Conservation (phyloP, 2,888 invertebrate genomes). For the Willowsia nigromaculata region DNA sequence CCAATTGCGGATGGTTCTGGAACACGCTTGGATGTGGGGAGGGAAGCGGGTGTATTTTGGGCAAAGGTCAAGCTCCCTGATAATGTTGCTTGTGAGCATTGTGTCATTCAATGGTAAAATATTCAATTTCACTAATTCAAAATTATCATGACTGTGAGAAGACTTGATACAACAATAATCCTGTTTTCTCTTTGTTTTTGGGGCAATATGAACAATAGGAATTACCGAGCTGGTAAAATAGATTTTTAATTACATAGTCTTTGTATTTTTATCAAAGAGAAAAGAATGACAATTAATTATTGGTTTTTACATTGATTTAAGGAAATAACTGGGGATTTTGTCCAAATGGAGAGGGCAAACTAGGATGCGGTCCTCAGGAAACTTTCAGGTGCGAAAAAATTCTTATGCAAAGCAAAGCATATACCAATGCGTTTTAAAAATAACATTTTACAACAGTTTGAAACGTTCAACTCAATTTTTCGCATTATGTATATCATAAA, state of each 20-base stretch:
- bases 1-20: constrained; percentile 79
- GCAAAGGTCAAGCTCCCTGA: constrained; percentile 75
- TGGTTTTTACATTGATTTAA: neutral
- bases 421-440: no score
- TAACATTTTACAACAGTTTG: no score
- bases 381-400: constrained; percentile 58
- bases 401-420: no score
- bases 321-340: constrained; percentile 64
- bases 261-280: neutral
- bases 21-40: constrained; percentile 79
- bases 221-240: constrained; percentile 56
- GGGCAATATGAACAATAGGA: constrained; percentile 42
- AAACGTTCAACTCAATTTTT: no score
- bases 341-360: constrained; percentile 14
- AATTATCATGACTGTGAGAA: neutral
- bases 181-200: neutral
- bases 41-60: constrained; percentile 59
- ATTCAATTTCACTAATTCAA: neutral
- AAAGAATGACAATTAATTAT: neutral
- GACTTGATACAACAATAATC: neutral
- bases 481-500: no score
- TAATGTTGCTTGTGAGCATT: constrained; percentile 75
- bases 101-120: constrained; percentile 70
- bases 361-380: constrained; percentile 62
- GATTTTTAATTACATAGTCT: neutral